phyloP scores from a whole-genome alignment of 2,113 vertebrate genomes.

The Erinaceus europaeus region DNA sequence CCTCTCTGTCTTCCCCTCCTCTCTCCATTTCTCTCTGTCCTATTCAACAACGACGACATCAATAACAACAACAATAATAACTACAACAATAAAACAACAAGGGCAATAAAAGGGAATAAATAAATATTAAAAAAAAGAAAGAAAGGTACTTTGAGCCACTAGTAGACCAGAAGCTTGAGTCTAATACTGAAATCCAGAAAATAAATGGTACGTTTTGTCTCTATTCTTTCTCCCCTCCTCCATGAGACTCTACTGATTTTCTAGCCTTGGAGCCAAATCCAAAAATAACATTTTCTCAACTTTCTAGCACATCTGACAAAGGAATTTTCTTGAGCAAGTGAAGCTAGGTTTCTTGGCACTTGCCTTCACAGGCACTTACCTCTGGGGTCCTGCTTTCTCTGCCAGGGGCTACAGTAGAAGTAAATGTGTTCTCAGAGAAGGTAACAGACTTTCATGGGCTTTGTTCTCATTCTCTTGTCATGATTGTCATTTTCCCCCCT shows the following conservation, averaged over 20 bases:
- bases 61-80: too few relatives aligned
- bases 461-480: not conserved
- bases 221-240: not conserved
- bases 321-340: not conserved
- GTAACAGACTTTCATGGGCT: not conserved
- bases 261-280: slow-evolving; percentile 18
- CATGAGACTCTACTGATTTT: not conserved
- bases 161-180: not conserved
- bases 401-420: not conserved
- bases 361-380: not conserved
- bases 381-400: not conserved
- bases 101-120: too few relatives aligned
- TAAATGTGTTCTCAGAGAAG: not conserved
- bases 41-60: too few relatives aligned
- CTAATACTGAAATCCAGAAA: not conserved
- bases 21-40: too few relatives aligned
- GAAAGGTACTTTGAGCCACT: not conserved
- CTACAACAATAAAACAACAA: too few relatives aligned
- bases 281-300: slow-evolving; percentile 50
- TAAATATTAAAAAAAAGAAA: too few relatives aligned
- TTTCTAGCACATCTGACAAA: not conserved
- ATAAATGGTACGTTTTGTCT: not conserved
- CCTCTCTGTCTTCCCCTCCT: too few relatives aligned
- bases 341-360: not conserved
- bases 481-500: not conserved